Percentiles rank a stretch among this genome's conserved stretches.
These are phyloP conservation scores for Spilarctia lutea DNA, from an alignment of 2,888 invertebrate species.

Conservation along the genomic window DNA sequence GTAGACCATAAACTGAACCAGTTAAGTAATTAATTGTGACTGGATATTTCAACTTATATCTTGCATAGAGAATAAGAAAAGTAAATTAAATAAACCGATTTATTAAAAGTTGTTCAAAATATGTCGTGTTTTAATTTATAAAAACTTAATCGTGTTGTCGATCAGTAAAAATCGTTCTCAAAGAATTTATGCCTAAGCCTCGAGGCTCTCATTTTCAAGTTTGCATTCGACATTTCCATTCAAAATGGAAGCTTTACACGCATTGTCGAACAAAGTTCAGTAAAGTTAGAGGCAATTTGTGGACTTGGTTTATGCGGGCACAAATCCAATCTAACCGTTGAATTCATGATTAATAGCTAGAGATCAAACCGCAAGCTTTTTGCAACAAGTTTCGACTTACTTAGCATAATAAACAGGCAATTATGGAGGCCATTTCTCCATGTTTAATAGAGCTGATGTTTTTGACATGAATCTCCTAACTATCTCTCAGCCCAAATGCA, in stretches of 20 bases:
- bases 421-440: slow-evolving; percentile 22
- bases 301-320: slow-evolving; percentile 56
- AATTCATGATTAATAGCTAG: slow-evolving; percentile 63
- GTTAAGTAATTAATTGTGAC: no score
- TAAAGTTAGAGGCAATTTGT: slow-evolving; percentile 58
- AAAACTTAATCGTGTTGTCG: not conserved
- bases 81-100: no score
- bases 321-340: slow-evolving; percentile 64
- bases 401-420: slow-evolving; percentile 53
- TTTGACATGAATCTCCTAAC: not conserved
- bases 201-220: slow-evolving; percentile 40
- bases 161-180: not conserved
- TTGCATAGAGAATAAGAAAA: no score
- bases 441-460: not conserved
- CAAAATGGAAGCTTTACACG: slow-evolving; percentile 50
- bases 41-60: no score
- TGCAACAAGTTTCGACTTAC: slow-evolving; percentile 51
- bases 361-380: slow-evolving; percentile 47
- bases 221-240: slow-evolving; percentile 54
- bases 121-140: not conserved
- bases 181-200: not conserved
- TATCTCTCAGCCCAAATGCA: no score
- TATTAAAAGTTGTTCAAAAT: not conserved
- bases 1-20: no score
- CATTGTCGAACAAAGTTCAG: slow-evolving; percentile 57